These are phyloP conservation scores for Turritopsis dohrnii DNA, from an alignment of 30 jellyfish, hydroid and myxozoan species.

Conservation along the genomic window DNA sequence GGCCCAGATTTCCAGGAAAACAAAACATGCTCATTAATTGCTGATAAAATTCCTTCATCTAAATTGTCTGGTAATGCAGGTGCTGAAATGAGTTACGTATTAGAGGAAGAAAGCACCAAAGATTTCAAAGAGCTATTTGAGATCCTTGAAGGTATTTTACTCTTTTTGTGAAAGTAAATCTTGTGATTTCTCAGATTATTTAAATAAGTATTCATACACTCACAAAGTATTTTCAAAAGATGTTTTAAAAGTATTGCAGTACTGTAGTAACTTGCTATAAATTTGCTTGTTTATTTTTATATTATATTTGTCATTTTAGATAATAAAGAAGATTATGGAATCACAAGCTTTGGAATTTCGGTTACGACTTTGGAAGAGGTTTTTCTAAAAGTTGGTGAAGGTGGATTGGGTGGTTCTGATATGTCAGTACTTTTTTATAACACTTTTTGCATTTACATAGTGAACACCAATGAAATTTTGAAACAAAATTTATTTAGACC, in stretches of 20 bases:
- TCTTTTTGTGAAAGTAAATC: not conserved
- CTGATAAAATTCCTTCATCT: conserved; percentile 50
- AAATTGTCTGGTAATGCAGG: conserved; percentile 82
- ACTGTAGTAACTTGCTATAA: no score
- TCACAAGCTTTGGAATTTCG: conserved; percentile 93
- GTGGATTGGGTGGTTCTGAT: conserved; percentile 16
- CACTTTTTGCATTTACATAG: no score
- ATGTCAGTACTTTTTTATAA: not conserved
- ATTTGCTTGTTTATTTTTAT: no score
- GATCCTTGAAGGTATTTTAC: conserved; percentile 49
- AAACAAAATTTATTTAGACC: not conserved
- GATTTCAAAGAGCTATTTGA: conserved; percentile 62
- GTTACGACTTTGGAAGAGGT: conserved; percentile 96
- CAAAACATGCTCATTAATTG: conserved; percentile 42
- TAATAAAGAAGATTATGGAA: conserved; percentile 59
- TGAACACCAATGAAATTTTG: no score
- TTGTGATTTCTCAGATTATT: no score
- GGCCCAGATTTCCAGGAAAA: conserved; percentile 68
- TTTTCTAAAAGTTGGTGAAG: conserved; percentile 95
- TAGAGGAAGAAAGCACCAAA: conserved; percentile 69
- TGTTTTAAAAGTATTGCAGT: no score
- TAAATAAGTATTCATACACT: no score
- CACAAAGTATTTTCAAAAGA: no score
- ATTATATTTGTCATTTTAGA: conserved; percentile 28
- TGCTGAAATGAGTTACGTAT: conserved; percentile 73